phyloP scores from a whole-genome alignment of 2,888 invertebrate genomes.

The Orthonevra nobilis region DNA sequence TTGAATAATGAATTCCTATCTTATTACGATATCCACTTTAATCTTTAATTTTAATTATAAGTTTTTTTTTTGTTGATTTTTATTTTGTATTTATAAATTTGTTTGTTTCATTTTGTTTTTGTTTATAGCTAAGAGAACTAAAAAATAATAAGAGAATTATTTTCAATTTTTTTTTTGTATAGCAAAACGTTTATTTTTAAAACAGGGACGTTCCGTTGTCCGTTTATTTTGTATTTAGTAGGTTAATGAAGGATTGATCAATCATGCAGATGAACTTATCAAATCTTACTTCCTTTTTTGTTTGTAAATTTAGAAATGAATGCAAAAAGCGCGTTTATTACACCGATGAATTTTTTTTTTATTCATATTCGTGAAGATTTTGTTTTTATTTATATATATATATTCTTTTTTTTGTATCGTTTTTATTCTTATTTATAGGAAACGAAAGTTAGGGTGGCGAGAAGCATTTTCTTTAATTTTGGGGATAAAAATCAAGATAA shows the following conservation, averaged over 20 bases:
- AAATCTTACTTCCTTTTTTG: slow-evolving; percentile 15
- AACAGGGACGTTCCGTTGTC: slow-evolving; percentile 69
- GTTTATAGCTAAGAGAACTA: slow-evolving; percentile 66
- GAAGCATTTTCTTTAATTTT: slow-evolving; percentile 37
- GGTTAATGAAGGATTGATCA: slow-evolving; percentile 28
- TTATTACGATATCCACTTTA: slow-evolving; percentile 64
- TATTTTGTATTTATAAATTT: slow-evolving; percentile 48
- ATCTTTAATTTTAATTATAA: slow-evolving; percentile 32
- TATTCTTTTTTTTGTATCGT: slow-evolving; percentile 6
- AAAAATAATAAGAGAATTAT: slow-evolving; percentile 63
- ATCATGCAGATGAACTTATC: background rate
- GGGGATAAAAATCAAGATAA: slow-evolving; percentile 2
- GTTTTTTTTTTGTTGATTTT: slow-evolving; percentile 20
- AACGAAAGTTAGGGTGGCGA: slow-evolving; percentile 23
- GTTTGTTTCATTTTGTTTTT: slow-evolving; percentile 37
- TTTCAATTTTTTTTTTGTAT: slow-evolving; percentile 46
- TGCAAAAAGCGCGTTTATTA: slow-evolving; percentile 38
- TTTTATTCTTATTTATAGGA: too few relatives aligned
- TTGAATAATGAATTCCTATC: slow-evolving; percentile 68
- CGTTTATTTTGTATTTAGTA: slow-evolving; percentile 35
- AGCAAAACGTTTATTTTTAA: slow-evolving; percentile 67
- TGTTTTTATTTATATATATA: slow-evolving; percentile 13
- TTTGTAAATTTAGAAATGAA: slow-evolving; percentile 27
- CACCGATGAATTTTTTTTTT: slow-evolving; percentile 23
- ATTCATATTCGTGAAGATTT: background rate